Conservation (phyloP, 2,888 invertebrate genomes). For the Eupeodes luniger region DNA sequence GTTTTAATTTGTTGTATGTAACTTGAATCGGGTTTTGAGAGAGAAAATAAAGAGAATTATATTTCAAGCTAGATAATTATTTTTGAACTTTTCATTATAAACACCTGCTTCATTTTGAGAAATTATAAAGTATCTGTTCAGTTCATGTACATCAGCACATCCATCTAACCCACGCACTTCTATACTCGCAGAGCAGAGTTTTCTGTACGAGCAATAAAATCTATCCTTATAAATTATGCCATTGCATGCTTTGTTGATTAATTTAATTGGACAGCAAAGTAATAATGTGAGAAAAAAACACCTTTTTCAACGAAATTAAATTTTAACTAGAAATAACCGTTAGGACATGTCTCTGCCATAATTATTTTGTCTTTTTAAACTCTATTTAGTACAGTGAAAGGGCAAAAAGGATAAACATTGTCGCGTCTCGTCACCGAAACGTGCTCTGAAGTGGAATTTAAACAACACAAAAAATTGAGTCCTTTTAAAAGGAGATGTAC, state of each 20-base stretch:
- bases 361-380: conserved; percentile 10
- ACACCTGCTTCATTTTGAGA: too few species aligned
- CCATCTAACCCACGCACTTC: background rate
- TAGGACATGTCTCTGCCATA: conserved; percentile 26
- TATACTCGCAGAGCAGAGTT: too few species aligned
- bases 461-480: background rate
- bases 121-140: too few species aligned
- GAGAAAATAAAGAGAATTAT: too few species aligned
- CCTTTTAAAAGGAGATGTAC: background rate
- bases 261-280: conserved; percentile 63
- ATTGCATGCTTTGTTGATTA: conserved; percentile 56
- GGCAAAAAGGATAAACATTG: conserved; percentile 20
- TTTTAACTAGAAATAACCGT: conserved; percentile 16
- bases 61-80: too few species aligned
- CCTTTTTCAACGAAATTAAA: background rate
- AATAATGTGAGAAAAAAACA: background rate
- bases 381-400: background rate
- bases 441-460: conserved; percentile 5
- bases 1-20: too few species aligned
- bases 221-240: conserved; percentile 54
- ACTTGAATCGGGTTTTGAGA: too few species aligned
- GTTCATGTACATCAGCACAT: too few species aligned
- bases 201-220: conserved; percentile 4
- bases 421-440: conserved; percentile 2
- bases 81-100: too few species aligned